Conservation (phyloP, 2,113 vertebrate genomes). For the Saccopteryx leptura region DNA sequence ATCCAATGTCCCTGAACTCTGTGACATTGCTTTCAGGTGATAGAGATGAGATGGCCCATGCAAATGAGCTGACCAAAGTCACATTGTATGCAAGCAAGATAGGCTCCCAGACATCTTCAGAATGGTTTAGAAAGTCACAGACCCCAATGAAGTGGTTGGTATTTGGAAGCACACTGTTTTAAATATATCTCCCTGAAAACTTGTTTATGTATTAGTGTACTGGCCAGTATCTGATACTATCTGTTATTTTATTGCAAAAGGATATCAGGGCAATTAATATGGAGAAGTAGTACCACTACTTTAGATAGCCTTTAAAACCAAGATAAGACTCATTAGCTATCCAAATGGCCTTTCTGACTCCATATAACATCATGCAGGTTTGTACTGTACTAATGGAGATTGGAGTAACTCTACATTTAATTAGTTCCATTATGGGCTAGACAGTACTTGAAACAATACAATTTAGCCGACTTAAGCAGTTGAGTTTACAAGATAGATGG, state of each 20-base stretch:
- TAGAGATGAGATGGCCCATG: slow-evolving; percentile 92
- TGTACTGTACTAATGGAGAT: slow-evolving; percentile 84
- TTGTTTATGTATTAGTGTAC: slow-evolving; percentile 88
- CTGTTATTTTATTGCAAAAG: slow-evolving; percentile 92
- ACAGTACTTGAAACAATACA: slow-evolving; percentile 85
- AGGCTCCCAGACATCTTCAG: slow-evolving; percentile 89
- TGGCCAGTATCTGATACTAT: slow-evolving; percentile 90
- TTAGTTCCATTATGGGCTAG: slow-evolving; percentile 85
- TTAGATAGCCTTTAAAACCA: slow-evolving; percentile 86
- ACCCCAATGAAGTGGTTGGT: slow-evolving; percentile 90
- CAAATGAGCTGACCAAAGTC: slow-evolving; percentile 90
- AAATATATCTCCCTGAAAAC: slow-evolving; percentile 95
- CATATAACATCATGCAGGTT: slow-evolving; percentile 87
- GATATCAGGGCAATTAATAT: slow-evolving; percentile 84
- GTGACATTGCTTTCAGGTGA: slow-evolving; percentile 89
- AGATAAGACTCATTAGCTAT: slow-evolving; percentile 85
- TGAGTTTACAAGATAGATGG: slow-evolving; percentile 96
- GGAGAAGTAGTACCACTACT: slow-evolving; percentile 84
- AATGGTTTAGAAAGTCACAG: slow-evolving; percentile 90
- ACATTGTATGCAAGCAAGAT: slow-evolving; percentile 84
- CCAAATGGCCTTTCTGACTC: slow-evolving; percentile 86
- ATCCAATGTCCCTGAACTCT: slow-evolving; percentile 81
- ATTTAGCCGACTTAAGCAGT: slow-evolving; percentile 86
- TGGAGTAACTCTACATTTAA: slow-evolving; percentile 87
- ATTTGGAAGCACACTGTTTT: slow-evolving; percentile 94